Conservation (phyloP, 2,797 vertebrate species). For the Epinephelus malabaricus region DNA sequence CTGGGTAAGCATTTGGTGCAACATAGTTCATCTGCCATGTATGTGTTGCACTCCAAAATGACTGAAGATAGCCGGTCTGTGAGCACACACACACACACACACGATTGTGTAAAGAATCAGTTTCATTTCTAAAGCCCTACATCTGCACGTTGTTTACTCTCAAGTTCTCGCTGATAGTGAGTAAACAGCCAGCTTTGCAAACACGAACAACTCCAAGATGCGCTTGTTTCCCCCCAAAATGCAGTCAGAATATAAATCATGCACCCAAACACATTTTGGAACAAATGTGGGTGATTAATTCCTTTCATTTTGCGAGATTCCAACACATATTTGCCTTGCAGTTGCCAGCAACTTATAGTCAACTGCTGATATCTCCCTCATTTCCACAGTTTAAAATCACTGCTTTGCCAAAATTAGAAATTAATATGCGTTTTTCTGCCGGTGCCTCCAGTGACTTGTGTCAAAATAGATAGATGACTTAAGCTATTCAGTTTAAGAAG, state of each 20-base stretch:
- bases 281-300: conserved; percentile 70
- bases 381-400: conserved; percentile 36
- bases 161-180: conserved; percentile 36
- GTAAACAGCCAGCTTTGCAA: conserved; percentile 57
- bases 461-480: conserved; percentile 49
- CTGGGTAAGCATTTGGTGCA: conserved; percentile 17
- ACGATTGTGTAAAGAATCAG: conserved; percentile 29
- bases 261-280: conserved; percentile 52
- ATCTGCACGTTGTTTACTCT: conserved; percentile 58
- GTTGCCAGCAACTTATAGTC: conserved; percentile 43
- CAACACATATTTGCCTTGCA: conserved; percentile 39
- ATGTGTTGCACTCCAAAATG: conserved; percentile 15
- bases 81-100: conserved; percentile 1
- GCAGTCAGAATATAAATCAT: conserved; percentile 67
- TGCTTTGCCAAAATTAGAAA: conserved; percentile 44
- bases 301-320: conserved; percentile 56
- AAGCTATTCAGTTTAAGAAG: conserved; percentile 35
- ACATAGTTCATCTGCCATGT: conserved; percentile 11
- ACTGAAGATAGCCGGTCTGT: neutral
- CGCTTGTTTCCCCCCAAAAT: conserved; percentile 25
- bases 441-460: conserved; percentile 37
- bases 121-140: conserved; percentile 32
- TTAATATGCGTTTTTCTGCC: conserved; percentile 33
- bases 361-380: conserved; percentile 16
- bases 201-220: conserved; percentile 31